phyloP scores from a whole-genome alignment of 2,888 invertebrate species.

The Lasius fuliginosus region DNA sequence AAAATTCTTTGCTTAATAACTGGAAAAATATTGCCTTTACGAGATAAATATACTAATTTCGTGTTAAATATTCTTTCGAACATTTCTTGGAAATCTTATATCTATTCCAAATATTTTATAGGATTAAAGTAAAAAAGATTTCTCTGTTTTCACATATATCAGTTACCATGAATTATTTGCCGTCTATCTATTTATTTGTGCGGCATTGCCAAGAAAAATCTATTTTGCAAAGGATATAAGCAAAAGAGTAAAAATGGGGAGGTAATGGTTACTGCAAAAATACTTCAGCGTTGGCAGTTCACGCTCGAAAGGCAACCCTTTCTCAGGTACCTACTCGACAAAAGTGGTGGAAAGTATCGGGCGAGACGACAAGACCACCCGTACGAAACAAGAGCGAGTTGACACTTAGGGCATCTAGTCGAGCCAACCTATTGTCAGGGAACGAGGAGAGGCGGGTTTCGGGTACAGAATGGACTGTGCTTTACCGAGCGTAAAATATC shows the following conservation, averaged over 20 bases:
- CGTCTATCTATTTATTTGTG: neutral
- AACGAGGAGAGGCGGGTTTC: slow-evolving; percentile 69
- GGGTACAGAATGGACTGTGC: slow-evolving; percentile 76
- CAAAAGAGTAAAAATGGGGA: neutral
- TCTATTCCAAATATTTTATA: neutral
- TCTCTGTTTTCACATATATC: neutral
- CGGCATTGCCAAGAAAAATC: neutral
- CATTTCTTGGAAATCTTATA: neutral
- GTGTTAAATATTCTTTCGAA: neutral
- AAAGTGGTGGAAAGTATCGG: slow-evolving; percentile 70
- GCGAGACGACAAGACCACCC: slow-evolving; percentile 73
- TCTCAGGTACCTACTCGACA: slow-evolving; percentile 59
- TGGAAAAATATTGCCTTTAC: slow-evolving; percentile 23
- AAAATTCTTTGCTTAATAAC: slow-evolving; percentile 34
- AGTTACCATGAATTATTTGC: neutral
- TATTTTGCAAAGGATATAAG: neutral
- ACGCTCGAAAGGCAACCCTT: slow-evolving; percentile 64
- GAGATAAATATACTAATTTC: slow-evolving; percentile 30
- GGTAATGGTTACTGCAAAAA: slow-evolving; percentile 11
- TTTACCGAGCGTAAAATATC: slow-evolving; percentile 85
- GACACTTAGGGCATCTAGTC: slow-evolving; percentile 80
- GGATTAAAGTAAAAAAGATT: neutral
- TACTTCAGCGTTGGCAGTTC: slow-evolving; percentile 25
- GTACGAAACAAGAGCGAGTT: slow-evolving; percentile 81
- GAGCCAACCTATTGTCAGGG: slow-evolving; percentile 72